phyloP scores from a whole-genome alignment of 2,797 vertebrate genomes.

The Echiichthys vipera region DNA sequence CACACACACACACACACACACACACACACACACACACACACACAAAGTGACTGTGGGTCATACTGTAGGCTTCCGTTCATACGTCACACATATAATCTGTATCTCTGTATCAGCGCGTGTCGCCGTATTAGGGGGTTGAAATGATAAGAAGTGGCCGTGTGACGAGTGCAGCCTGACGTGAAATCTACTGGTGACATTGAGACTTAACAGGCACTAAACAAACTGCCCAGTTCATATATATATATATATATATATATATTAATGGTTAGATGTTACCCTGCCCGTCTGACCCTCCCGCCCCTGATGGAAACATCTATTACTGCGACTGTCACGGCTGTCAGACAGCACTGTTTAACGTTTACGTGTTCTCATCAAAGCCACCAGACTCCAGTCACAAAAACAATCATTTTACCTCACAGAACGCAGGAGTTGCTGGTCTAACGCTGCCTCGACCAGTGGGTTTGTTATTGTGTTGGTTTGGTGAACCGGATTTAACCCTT shows the following conservation, averaged over 20 bases:
- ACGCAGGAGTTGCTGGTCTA: too few species aligned
- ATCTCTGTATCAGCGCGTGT: slow-evolving; percentile 8
- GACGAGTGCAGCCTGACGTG: background rate
- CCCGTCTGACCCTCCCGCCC: background rate
- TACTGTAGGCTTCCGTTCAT: background rate
- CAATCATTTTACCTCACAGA: too few species aligned
- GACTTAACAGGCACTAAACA: background rate
- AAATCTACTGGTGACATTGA: slow-evolving; percentile 20
- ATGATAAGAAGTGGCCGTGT: slow-evolving; percentile 46
- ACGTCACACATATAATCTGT: slow-evolving; percentile 10
- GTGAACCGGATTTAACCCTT: too few species aligned
- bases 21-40: slow-evolving; percentile 25
- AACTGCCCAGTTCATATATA: background rate
- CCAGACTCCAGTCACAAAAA: too few species aligned
- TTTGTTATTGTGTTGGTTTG: too few species aligned
- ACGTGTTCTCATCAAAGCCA: too few species aligned
- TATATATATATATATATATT: too few species aligned
- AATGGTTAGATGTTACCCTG: background rate
- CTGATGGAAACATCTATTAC: background rate
- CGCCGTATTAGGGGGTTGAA: slow-evolving; percentile 3
- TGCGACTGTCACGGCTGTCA: too few species aligned
- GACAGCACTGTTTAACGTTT: too few species aligned
- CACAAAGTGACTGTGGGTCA: background rate
- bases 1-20: slow-evolving; percentile 34
- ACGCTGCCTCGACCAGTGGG: too few species aligned